phyloP scores from a whole-genome alignment of 2,113 vertebrate species.

The Illadopsis cleaveri region DNA sequence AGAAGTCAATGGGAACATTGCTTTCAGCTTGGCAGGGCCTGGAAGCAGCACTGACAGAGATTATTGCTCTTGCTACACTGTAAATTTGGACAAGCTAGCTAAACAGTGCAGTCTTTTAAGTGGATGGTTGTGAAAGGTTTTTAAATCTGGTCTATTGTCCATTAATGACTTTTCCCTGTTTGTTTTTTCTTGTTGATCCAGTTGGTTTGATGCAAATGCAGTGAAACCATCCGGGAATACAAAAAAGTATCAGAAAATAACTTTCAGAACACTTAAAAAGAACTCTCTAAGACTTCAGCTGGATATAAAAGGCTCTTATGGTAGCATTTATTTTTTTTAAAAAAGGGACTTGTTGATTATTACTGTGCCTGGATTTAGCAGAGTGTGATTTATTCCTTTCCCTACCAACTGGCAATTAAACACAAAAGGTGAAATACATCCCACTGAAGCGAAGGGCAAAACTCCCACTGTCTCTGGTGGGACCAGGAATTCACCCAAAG shows the following conservation, averaged over 20 bases:
- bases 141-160: slow-evolving; percentile 28
- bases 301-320: not conserved
- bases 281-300: not conserved
- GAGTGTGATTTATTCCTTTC: not conserved
- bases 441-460: not conserved
- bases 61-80: slow-evolving; percentile 30
- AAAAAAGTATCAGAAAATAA: not conserved
- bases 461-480: not conserved
- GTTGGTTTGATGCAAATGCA: slow-evolving; percentile 24
- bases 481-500: not conserved
- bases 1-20: slow-evolving; percentile 15
- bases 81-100: slow-evolving; percentile 37
- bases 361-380: not conserved
- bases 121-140: slow-evolving; percentile 24
- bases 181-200: slow-evolving; percentile 6
- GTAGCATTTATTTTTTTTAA: not conserved
- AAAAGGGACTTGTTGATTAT: not conserved
- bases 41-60: not conserved
- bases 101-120: slow-evolving; percentile 38
- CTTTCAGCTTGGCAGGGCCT: slow-evolving; percentile 31
- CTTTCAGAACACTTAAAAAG: not conserved
- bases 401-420: not conserved
- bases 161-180: not conserved
- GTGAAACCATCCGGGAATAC: not conserved
- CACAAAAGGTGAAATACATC: not conserved